Conservation (phyloP, 2,113 vertebrate species). For the Rhegmatorhina hoffmannsi region DNA sequence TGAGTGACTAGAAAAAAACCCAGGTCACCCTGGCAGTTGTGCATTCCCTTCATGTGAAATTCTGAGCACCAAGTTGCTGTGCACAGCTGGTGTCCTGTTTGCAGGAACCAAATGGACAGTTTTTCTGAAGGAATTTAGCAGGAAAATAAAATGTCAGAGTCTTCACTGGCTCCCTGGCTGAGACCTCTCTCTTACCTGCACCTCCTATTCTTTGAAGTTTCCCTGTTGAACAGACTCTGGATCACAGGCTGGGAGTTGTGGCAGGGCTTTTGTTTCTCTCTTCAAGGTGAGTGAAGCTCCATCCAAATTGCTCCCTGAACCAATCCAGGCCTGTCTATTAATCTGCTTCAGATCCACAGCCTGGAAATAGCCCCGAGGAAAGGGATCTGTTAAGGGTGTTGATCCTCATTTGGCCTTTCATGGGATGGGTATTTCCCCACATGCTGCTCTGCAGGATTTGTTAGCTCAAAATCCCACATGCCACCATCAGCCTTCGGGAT, state of each 20-base stretch:
- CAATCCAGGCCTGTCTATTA: background rate
- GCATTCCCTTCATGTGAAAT: background rate
- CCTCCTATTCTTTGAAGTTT: background rate
- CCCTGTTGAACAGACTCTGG: background rate
- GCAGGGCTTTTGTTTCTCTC: background rate
- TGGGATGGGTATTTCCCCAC: background rate
- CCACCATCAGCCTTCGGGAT: background rate
- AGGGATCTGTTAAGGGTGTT: constrained; percentile 7
- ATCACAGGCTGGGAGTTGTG: background rate
- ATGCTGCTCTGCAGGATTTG: background rate
- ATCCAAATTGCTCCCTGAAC: background rate
- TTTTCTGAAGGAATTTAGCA: background rate
- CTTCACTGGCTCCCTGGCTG: background rate
- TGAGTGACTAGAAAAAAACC: background rate
- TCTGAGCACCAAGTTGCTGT: background rate
- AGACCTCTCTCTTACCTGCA: background rate
- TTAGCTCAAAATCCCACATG: background rate
- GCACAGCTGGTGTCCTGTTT: background rate
- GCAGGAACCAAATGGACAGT: background rate
- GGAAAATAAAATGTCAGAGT: background rate
- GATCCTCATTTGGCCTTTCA: background rate
- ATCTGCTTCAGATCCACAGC: background rate
- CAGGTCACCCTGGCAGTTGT: background rate
- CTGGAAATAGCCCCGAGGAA: constrained; percentile 5
- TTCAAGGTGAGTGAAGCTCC: background rate